Conservation (phyloP, 1,140 invertebrate species). For the Papilio polyxenes region DNA sequence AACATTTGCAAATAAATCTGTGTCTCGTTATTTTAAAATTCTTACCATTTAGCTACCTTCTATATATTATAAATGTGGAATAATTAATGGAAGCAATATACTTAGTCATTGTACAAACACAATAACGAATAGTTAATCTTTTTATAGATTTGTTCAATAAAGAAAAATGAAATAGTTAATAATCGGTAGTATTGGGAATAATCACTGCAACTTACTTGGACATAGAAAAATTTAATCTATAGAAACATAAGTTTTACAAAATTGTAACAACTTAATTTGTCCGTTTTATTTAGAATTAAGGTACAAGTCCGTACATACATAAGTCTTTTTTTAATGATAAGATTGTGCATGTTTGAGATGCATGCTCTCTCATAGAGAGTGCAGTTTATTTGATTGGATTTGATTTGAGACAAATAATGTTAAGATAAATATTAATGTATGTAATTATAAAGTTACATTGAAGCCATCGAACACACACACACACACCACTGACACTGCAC, state of each 20-base stretch:
- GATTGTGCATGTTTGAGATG: slow-evolving; percentile 68
- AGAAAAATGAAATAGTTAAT: slow-evolving; percentile 11
- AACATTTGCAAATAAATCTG: slow-evolving; percentile 38
- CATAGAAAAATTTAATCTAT: slow-evolving; percentile 23
- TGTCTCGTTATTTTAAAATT: background rate
- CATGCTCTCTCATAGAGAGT: slow-evolving; percentile 69
- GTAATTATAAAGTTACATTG: slow-evolving; percentile 44
- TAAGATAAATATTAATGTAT: slow-evolving; percentile 42
- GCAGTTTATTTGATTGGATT: slow-evolving; percentile 55
- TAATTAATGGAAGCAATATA: slow-evolving; percentile 55
- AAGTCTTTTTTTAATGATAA: slow-evolving; percentile 56
- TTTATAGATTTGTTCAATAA: slow-evolving; percentile 21
- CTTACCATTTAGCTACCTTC: slow-evolving; percentile 42
- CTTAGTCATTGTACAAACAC: slow-evolving; percentile 53
- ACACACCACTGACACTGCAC: slow-evolving; percentile 66
- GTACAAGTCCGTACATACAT: slow-evolving; percentile 63
- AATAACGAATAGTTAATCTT: slow-evolving; percentile 41
- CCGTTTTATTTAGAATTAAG: slow-evolving; percentile 52
- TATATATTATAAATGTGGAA: slow-evolving; percentile 43
- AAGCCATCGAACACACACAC: slow-evolving; percentile 40
- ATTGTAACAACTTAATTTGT: slow-evolving; percentile 54
- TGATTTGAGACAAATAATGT: slow-evolving; percentile 50
- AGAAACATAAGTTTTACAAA: slow-evolving; percentile 55
- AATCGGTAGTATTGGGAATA: slow-evolving; percentile 17
- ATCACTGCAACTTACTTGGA: slow-evolving; percentile 12